These are phyloP conservation scores for Sycophila texana DNA, from an alignment of 2,888 invertebrate species.

Conservation along the genomic window DNA sequence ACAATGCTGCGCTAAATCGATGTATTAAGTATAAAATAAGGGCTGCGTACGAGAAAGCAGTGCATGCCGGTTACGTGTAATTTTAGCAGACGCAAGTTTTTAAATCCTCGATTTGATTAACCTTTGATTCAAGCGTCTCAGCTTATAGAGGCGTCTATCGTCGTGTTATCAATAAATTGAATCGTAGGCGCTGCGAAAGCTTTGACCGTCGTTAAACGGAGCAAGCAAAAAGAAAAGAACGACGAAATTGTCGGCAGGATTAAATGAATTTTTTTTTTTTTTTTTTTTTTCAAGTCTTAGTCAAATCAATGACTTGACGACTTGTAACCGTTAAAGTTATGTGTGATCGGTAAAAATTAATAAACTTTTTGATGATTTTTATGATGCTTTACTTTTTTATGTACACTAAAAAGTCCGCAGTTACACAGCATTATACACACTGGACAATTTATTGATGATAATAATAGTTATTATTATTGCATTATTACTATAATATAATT, in stretches of 20 bases:
- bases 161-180: no score
- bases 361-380: constrained; percentile 64
- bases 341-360: constrained; percentile 22
- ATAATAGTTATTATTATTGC: constrained; percentile 62
- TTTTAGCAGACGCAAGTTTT: constrained; percentile 34
- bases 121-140: neutral
- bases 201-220: no score
- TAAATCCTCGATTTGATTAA: constrained; percentile 30
- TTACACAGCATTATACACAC: constrained; percentile 64
- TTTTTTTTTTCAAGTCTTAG: neutral
- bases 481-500: constrained; percentile 64
- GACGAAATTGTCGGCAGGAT: neutral
- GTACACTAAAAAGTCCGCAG: constrained; percentile 64
- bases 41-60: constrained; percentile 44
- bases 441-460: constrained; percentile 64
- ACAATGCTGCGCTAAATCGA: constrained; percentile 7
- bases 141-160: no score
- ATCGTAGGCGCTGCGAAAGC: no score
- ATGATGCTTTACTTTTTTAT: constrained; percentile 66
- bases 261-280: neutral
- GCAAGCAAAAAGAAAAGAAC: no score
- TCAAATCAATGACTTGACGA: constrained; percentile 36
- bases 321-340: constrained; percentile 31
- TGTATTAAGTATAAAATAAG: constrained; percentile 46
- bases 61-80: constrained; percentile 18